Percentiles rank a stretch among this genome's conserved stretches.
These are phyloP conservation scores for Chelmon rostratus DNA, from an alignment of 2,797 vertebrate species.

Conservation along the genomic window DNA sequence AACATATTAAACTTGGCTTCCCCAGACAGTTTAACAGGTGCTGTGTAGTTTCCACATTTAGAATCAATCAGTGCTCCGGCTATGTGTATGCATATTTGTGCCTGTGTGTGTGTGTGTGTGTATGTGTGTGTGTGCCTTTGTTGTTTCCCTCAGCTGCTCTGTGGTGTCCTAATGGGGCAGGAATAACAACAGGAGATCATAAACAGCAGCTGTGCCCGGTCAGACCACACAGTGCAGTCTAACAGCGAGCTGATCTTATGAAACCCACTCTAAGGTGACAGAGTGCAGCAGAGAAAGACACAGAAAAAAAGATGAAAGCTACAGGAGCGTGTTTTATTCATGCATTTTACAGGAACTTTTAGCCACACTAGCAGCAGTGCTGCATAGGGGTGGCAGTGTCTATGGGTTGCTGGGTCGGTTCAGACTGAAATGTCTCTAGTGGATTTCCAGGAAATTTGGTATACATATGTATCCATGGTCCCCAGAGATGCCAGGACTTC, in stretches of 20 bases:
- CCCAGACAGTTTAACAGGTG: slow-evolving; percentile 18
- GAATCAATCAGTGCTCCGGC: slow-evolving; percentile 13
- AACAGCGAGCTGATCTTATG: slow-evolving; percentile 32
- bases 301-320: slow-evolving; percentile 58
- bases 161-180: slow-evolving; percentile 66
- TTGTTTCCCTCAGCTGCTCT: slow-evolving; percentile 70
- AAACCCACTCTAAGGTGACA: slow-evolving; percentile 46
- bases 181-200: slow-evolving; percentile 76
- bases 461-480: not conserved
- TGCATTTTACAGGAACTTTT: not conserved
- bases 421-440: not conserved
- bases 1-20: not conserved
- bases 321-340: slow-evolving; percentile 12
- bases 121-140: slow-evolving; percentile 48
- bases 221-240: slow-evolving; percentile 61
- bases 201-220: slow-evolving; percentile 78
- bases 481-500: no score
- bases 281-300: slow-evolving; percentile 40
- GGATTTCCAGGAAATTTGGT: not conserved
- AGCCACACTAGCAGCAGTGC: not conserved
- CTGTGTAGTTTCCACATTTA: slow-evolving; percentile 30
- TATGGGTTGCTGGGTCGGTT: not conserved
- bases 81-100: slow-evolving; percentile 16
- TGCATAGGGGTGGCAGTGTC: no score
- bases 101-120: slow-evolving; percentile 25